Evolutionary conservation across 1,140 invertebrate species (phyloP), one percentile per base, ranked within the genome.

Genomic region (Drosophila triauraria): DNA sequence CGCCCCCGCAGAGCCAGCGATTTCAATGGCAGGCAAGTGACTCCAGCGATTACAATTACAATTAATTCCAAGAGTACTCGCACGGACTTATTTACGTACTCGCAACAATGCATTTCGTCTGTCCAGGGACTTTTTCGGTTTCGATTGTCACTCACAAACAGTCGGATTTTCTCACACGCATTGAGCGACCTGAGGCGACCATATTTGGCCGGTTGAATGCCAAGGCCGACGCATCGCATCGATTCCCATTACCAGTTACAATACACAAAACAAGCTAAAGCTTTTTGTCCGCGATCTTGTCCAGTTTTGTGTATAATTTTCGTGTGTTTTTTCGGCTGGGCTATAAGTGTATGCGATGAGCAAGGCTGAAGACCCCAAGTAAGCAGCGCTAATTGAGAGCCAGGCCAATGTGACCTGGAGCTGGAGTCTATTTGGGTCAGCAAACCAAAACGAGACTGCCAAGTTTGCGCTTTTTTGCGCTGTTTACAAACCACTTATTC

Each of bases 201-300:
- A 91, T 90, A 90, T 90, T 90, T 91, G 85, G 82, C 58, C 64
- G 61, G 70, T 63, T 85, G 85, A 90, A 90, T 90, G 85, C 85
- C 85, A 90, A 90, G 85, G 85, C 59, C 86, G 51, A 71, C 75
- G 71, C 70, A 80, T 48, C 65, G 67, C 42, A 76, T 47, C 65
- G 65, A 63, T 71, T 47, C 62, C 69, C 64, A 78, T 84, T 88
- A 77, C 70, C 63, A 80, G 76, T 79, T 84, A 81, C 60, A 75
- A 80, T 80, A 80, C 62, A 61, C 65, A 74, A 69, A 67, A 64
- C 63, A 62, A 61, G 47, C 50, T 48, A 65, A 42, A 79, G 69
- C 81, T 77, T 57, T 54, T 80, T 82, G 80, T 77, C 63, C 59
- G 58, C 60, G 60, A 78, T 78, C 59, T 78, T 80, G 76, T 71